These are phyloP conservation scores for Drosophila differens DNA, from an alignment of 2,888 invertebrate species.

Conservation along the genomic window DNA sequence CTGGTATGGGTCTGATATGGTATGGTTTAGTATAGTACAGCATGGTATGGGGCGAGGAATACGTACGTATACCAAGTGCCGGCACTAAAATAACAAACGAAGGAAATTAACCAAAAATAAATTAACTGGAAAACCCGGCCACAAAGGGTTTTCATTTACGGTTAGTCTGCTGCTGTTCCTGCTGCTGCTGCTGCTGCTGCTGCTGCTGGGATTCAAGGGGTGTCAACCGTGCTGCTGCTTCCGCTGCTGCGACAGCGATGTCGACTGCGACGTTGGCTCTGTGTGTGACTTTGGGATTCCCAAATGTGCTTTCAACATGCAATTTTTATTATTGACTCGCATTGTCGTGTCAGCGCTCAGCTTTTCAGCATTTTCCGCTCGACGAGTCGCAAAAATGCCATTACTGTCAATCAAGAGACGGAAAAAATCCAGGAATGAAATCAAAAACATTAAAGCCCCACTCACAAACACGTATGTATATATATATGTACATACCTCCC, in stretches of 20 bases:
- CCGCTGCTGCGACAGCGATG: slow-evolving; percentile 44
- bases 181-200: slow-evolving; percentile 41
- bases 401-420: slow-evolving; percentile 77
- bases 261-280: slow-evolving; percentile 28
- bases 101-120: slow-evolving; percentile 79
- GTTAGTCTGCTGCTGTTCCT: slow-evolving; percentile 29
- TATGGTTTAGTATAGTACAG: slow-evolving; percentile 15
- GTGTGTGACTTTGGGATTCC: slow-evolving; percentile 76
- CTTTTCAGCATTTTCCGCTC: slow-evolving; percentile 79
- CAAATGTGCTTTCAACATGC: slow-evolving; percentile 79
- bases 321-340: slow-evolving; percentile 80
- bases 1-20: slow-evolving; percentile 50
- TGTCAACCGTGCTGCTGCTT: slow-evolving; percentile 62
- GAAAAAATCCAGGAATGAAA: slow-evolving; percentile 55
- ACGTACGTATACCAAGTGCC: slow-evolving; percentile 44
- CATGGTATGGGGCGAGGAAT: slow-evolving; percentile 1
- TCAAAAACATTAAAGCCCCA: slow-evolving; percentile 69
- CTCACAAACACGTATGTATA: slow-evolving; percentile 2
- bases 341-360: slow-evolving; percentile 75
- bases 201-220: slow-evolving; percentile 29
- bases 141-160: slow-evolving; percentile 70
- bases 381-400: slow-evolving; percentile 81
- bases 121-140: slow-evolving; percentile 74
- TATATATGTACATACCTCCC: neutral
- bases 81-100: slow-evolving; percentile 75